A percentile compares a stretch with the other conserved stretches of the same genome.
These are phyloP conservation scores for Ataeniobius toweri DNA, from an alignment of 2,797 vertebrate species.

Conservation along the genomic window DNA sequence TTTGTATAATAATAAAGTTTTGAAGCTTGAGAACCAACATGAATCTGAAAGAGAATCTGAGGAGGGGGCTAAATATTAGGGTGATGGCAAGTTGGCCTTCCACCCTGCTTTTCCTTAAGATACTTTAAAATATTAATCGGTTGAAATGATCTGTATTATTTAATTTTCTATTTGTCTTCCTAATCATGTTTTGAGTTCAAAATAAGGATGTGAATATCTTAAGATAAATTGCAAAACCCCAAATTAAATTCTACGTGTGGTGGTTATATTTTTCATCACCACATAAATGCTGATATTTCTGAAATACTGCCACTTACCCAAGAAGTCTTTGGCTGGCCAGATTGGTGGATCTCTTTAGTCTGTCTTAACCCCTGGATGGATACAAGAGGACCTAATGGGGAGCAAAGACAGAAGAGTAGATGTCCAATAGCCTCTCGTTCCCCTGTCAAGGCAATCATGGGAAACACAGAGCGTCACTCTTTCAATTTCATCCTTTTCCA, in stretches of 20 bases:
- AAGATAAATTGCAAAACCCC: background rate
- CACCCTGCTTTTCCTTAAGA: background rate
- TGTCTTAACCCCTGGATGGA: constrained; percentile 79
- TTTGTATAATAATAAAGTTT: background rate
- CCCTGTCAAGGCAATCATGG: constrained; percentile 79
- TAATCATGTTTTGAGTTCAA: background rate
- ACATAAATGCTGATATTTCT: constrained; percentile 31
- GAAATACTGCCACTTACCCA: constrained; percentile 74
- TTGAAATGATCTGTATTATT: background rate
- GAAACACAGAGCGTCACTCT: constrained; percentile 82
- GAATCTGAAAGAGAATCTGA: background rate
- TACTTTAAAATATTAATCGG: no score
- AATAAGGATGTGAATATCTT: background rate
- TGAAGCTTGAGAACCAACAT: background rate
- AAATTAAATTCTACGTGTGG: constrained; percentile 10
- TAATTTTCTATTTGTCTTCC: background rate
- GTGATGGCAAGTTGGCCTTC: background rate
- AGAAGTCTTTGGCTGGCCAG: constrained; percentile 68
- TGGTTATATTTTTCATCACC: background rate
- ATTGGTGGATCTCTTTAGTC: constrained; percentile 78
- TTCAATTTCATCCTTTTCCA: constrained; percentile 79
- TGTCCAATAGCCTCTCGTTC: constrained; percentile 70
- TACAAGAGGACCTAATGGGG: constrained; percentile 83
- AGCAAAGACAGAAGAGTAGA: constrained; percentile 74
- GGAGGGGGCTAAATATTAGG: no score